Evolutionary conservation across 2,888 invertebrate genomes (phyloP), one percentile per base, ranked within the genome.

Genomic region (Pollenia amentaria): DNA sequence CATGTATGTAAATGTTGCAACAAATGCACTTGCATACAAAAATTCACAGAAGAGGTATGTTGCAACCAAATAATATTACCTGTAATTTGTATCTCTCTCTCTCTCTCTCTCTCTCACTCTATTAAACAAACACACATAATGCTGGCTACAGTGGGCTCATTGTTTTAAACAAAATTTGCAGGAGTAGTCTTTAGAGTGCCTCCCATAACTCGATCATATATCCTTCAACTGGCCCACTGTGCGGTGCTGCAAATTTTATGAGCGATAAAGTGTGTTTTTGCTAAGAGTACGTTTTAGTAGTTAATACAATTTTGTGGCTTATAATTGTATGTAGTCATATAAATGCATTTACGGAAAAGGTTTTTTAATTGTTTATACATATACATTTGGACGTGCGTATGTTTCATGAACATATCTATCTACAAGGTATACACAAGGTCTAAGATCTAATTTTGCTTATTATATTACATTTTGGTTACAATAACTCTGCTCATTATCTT

Each of bases 271-370:
- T 57, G 11, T 65, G 8, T 64, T 76, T 53, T 69, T 78, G 70
- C 69, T 70, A 55, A 79, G 85, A 86, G 78, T 76, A 44, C 76
- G 83, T 79, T 73, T 86, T 79, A 86, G 60, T 18, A 86, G 83
- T 83, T 86, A 79, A 86, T 86, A 86, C 79, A 86, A 83, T 83
- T 79, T 76, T 86, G 86, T 86, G 86, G 86, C 82, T 79, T 75
- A 76, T 72, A 79, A 83, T 83, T 75, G 75, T 44, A 29, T 69
- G 67, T 82, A 60, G 51, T 60, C 60, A 14, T 16, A 64, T 55
- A 55, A 55, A 42, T 55, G 46, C 77, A 75, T 67, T 75, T 81
- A 60, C 57, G 67, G 18, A 65, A 81, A 73, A 65, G 65, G 12
- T 57, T 73, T 65, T 81, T 73, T 55, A 81, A 81, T 81, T 73